Percentiles rank a stretch among this genome's conserved stretches.
Conservation (phyloP, 2,888 invertebrate species). For the Watsonalla binaria region DNA sequence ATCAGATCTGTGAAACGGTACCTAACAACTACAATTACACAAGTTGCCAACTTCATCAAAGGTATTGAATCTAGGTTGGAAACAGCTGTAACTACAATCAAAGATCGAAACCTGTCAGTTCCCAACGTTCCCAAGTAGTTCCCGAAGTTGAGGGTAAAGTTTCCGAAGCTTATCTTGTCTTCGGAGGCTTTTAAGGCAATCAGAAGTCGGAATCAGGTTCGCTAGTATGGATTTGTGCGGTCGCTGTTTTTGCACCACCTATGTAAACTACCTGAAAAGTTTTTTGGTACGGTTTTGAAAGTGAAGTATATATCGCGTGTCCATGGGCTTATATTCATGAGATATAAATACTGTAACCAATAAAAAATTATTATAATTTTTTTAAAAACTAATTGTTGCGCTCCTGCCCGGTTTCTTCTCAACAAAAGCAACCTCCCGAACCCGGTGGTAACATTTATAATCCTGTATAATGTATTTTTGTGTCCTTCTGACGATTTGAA, state of each 20-base stretch:
- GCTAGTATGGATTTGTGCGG: background rate
- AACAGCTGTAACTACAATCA: background rate
- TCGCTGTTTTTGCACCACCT: background rate
- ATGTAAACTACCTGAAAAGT: too few relatives aligned
- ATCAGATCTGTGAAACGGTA: background rate
- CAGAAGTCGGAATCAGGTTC: background rate
- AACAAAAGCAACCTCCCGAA: too few relatives aligned
- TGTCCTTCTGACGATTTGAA: too few relatives aligned
- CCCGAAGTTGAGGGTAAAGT: background rate
- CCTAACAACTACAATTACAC: background rate
- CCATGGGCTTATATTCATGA: too few relatives aligned
- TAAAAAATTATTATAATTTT: too few relatives aligned
- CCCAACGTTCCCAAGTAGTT: background rate
- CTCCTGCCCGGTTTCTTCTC: too few relatives aligned
- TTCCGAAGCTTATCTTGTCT: background rate
- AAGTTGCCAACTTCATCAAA: conserved; percentile 9
- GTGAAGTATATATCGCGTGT: too few relatives aligned
- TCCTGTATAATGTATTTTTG: too few relatives aligned
- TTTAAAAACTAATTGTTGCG: too few relatives aligned
- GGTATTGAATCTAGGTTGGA: background rate
- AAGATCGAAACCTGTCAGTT: background rate
- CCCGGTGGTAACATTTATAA: too few relatives aligned
- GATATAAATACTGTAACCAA: too few relatives aligned
- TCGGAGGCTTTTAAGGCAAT: background rate
- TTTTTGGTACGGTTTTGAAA: too few relatives aligned